Conservation (phyloP, 1,140 invertebrate species). For the Magallana gigas region DNA sequence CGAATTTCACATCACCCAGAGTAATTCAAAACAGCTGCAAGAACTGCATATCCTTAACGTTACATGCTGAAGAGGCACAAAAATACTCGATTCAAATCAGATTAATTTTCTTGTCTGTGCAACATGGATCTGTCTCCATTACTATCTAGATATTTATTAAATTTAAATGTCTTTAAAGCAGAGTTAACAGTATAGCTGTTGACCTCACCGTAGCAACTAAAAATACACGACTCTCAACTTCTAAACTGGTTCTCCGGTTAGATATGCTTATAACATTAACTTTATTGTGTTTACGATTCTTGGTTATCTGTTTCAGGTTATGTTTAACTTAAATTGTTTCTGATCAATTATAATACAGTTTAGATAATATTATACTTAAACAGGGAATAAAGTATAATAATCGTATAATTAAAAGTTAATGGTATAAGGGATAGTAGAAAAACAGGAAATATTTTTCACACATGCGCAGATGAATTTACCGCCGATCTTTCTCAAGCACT, state of each 20-base stretch:
- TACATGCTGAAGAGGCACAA: too few relatives aligned
- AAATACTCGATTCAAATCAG: too few relatives aligned
- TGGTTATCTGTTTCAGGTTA: background rate
- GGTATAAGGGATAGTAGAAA: slow-evolving; percentile 48
- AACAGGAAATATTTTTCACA: slow-evolving; percentile 26
- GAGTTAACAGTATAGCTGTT: background rate
- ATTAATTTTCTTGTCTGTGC: too few relatives aligned
- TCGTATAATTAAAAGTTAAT: slow-evolving; percentile 2
- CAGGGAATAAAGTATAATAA: background rate
- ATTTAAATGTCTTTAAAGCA: slow-evolving; percentile 31
- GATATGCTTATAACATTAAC: slow-evolving; percentile 10
- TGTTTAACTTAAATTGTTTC: background rate
- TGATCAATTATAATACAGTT: background rate
- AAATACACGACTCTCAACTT: slow-evolving; percentile 14
- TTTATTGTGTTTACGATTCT: background rate
- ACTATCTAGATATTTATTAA: slow-evolving; percentile 27
- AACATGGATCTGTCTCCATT: too few relatives aligned
- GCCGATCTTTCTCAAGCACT: slow-evolving; percentile 47
- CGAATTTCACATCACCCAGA: too few relatives aligned
- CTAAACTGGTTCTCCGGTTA: slow-evolving; percentile 14
- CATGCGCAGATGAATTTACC: slow-evolving; percentile 57
- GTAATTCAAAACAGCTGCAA: too few relatives aligned
- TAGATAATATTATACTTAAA: background rate
- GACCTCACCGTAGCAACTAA: slow-evolving; percentile 21
- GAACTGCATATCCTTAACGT: too few relatives aligned